A percentile compares a stretch with the other conserved stretches of the same genome.
phyloP scores from a whole-genome alignment of 2,113 vertebrate species.

The Connochaetes taurinus region DNA sequence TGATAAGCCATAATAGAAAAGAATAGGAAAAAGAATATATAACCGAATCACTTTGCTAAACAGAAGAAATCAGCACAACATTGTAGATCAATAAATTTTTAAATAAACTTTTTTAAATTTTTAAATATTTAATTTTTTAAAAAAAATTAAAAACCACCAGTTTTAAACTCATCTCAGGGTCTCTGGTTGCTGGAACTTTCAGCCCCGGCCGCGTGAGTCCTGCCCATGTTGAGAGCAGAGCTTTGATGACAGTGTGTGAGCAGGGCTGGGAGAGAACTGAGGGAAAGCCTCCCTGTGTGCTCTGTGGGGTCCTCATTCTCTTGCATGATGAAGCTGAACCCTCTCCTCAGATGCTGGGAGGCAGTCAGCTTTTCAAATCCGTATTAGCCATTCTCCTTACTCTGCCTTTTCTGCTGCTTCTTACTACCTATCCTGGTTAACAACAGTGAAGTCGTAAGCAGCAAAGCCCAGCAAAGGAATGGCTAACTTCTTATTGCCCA shows the following conservation, averaged over 20 bases:
- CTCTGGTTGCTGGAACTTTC: background rate
- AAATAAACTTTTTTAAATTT: background rate
- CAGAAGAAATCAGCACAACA: background rate
- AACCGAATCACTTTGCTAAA: background rate
- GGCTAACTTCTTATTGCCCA: background rate
- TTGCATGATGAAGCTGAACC: background rate
- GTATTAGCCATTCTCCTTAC: background rate
- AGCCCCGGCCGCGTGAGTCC: background rate
- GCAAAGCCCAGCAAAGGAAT: background rate
- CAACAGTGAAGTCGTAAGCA: background rate
- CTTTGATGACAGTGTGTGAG: background rate
- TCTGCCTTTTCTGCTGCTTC: background rate
- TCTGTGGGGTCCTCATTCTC: background rate
- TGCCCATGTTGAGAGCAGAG: background rate
- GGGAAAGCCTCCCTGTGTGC: background rate
- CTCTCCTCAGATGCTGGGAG: background rate
- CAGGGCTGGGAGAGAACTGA: background rate
- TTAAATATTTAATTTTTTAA: background rate
- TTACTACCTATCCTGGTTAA: background rate
- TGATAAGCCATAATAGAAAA: background rate
- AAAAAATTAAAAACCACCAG: background rate
- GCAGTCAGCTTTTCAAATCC: background rate
- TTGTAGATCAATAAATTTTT: background rate
- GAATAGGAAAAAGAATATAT: background rate
- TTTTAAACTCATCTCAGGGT: background rate